Evolutionary conservation across 2,113 vertebrate genomes (phyloP), one percentile per base, ranked within the genome.

Genomic region (Microtus montanus): DNA sequence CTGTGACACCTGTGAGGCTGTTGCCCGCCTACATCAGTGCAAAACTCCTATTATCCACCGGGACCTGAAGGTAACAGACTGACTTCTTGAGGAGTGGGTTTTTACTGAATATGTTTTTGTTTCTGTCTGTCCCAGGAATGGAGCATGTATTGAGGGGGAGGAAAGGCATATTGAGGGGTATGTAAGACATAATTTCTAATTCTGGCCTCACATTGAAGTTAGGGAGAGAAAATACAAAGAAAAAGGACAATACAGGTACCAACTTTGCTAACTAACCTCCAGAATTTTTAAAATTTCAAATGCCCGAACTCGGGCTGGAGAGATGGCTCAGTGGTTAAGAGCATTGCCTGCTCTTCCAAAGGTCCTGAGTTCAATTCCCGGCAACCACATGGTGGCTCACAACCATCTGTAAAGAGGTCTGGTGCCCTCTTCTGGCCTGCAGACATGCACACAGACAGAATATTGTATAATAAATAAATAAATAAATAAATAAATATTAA

Each of bases 1-100:
- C 97, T 99, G 99, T 7, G 99, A 99, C 97, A 99, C 99, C 2
- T 99, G 99, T 5, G 99, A 99, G 94, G 99, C 99, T 0, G 99
- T 99, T 0, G 98, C 99, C 92, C 98, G 99, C 96, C 98, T 99
- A 41, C 99, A 99, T 96, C 99, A 99, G 97, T 99, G 99, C 98
- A 99, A 99, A 96, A 99, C 98, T 2, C 99, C 99, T 14, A 99
- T 99, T 80, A 98, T 99, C 97, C 99, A 99, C 98, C 98, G 99
- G 93, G 99, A 99, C 95, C 98, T 99, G 71, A 99, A 99, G 99
- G 99, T 99, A 98, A 97, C 88, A 54, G 82, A 61, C n/a, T 28
- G 12, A 9, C 13, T 85, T 1, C 38, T 33, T 68, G 17, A 20
- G 5, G 47, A n/a, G 41, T 54, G 41, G 17, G 0, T 75, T 80